A percentile compares a stretch with the other conserved stretches of the same genome.
phyloP scores from a whole-genome alignment of 2,888 invertebrate species.

The Polymixis lichenea region DNA sequence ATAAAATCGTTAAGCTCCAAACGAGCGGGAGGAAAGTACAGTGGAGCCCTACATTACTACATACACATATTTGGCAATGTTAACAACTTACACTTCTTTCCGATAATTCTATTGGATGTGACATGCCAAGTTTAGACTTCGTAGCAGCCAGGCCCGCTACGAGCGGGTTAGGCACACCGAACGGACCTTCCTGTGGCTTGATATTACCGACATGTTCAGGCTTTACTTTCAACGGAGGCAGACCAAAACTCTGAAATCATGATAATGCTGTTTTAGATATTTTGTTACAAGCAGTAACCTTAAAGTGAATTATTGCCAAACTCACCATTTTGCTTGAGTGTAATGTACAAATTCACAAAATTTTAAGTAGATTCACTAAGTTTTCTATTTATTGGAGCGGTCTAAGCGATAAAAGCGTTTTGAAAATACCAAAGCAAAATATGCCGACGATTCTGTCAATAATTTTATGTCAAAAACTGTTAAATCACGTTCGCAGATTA shows the following conservation, averaged over 20 bases:
- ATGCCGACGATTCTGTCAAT: slow-evolving; percentile 52
- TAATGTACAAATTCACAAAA: slow-evolving; percentile 8
- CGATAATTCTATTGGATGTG: slow-evolving; percentile 93
- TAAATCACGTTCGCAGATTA: slow-evolving; percentile 66
- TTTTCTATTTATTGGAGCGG: background rate
- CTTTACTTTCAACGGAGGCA: slow-evolving; percentile 91
- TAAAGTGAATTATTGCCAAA: slow-evolving; percentile 8
- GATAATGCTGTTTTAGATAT: slow-evolving; percentile 32
- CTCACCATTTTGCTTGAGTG: slow-evolving; percentile 66
- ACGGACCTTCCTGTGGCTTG: slow-evolving; percentile 89
- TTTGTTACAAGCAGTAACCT: slow-evolving; percentile 26
- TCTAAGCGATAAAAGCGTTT: slow-evolving; percentile 7
- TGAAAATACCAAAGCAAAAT: slow-evolving; percentile 25
- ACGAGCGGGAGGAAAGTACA: too few species aligned
- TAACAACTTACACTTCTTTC: slow-evolving; percentile 91
- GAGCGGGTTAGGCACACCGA: slow-evolving; percentile 92
- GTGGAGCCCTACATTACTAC: too few species aligned
- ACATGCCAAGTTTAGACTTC: slow-evolving; percentile 87
- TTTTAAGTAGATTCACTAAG: slow-evolving; percentile 5
- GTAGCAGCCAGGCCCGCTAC: slow-evolving; percentile 90
- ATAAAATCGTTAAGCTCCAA: too few species aligned
- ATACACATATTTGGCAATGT: slow-evolving; percentile 5
- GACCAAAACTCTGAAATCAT: slow-evolving; percentile 92
- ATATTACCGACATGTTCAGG: slow-evolving; percentile 85
- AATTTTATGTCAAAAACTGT: slow-evolving; percentile 67